Percentiles rank a stretch among this genome's conserved stretches.
These are phyloP conservation scores for Sialis fuliginosa DNA, from an alignment of 2,888 invertebrate species.

Conservation along the genomic window DNA sequence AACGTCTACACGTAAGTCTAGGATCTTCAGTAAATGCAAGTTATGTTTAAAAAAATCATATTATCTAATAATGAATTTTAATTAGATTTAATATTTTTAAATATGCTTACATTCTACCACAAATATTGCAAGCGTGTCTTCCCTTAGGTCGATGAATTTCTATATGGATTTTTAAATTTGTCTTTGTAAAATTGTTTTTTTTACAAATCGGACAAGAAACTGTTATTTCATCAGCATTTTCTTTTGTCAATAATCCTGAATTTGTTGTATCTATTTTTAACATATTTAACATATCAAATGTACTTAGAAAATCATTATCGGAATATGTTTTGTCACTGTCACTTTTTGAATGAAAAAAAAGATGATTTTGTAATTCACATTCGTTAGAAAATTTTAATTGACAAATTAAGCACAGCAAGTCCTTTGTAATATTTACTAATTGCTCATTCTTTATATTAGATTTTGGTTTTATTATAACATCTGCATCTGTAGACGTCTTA, in stretches of 20 bases:
- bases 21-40: no score
- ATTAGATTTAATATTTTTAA: not conserved
- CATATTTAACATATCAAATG: constrained; percentile 4
- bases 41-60: constrained; percentile 1
- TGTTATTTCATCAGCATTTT: constrained; percentile 12
- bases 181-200: constrained; percentile 40
- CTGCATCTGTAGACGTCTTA: not conserved
- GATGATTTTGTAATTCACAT: constrained; percentile 39
- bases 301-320: constrained; percentile 8
- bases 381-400: constrained; percentile 35
- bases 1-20: no score
- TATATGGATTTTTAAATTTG: constrained; percentile 42
- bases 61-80: constrained; percentile 1
- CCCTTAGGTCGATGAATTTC: constrained; percentile 43
- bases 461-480: no score
- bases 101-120: constrained; percentile 44
- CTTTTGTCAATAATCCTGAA: constrained; percentile 10
- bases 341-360: constrained; percentile 35
- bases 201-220: constrained; percentile 40
- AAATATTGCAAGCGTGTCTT: constrained; percentile 42
- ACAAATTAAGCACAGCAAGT: constrained; percentile 31
- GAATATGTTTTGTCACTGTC: constrained; percentile 16
- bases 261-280: constrained; percentile 11
- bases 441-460: no score
- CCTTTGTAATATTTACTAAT: no score